Percentiles rank a stretch among this genome's conserved stretches.
Conservation (phyloP, 1,140 invertebrate genomes). For the Platorchestia sp. region DNA sequence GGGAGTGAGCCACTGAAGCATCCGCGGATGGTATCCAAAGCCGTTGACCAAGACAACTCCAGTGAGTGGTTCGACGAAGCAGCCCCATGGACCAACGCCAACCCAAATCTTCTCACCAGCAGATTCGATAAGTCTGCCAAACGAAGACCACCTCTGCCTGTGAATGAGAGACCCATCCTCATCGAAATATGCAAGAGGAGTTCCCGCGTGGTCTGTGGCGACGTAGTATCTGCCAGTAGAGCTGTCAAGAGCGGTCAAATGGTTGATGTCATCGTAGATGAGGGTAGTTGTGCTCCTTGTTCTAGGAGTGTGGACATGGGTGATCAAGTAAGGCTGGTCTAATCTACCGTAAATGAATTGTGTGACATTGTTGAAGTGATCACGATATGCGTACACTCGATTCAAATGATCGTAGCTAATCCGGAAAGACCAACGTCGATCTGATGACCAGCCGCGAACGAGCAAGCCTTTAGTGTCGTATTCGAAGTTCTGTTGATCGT, state of each 20-base stretch:
- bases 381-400: conserved; percentile 70
- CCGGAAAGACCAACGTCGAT: conserved; percentile 73
- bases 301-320: conserved; percentile 91
- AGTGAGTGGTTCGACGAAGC: conserved; percentile 82
- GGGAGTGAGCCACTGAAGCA: conserved; percentile 95
- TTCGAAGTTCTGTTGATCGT: conserved; percentile 76
- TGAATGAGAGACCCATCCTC: conserved; percentile 91
- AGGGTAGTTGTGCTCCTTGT: conserved; percentile 84
- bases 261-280: conserved; percentile 88
- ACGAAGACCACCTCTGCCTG: conserved; percentile 91
- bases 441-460: conserved; percentile 76
- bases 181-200: conserved; percentile 91
- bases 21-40: conserved; percentile 84
- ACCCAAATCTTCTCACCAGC: conserved; percentile 91
- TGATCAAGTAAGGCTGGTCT: conserved; percentile 82
- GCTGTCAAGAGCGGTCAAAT: conserved; percentile 79
- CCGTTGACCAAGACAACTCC: conserved; percentile 76
- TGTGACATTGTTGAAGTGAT: conserved; percentile 64
- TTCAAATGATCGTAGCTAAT: conserved; percentile 86
- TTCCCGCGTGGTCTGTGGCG: conserved; percentile 92
- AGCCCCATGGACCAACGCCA: conserved; percentile 87
- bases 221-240: conserved; percentile 89
- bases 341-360: conserved; percentile 96
- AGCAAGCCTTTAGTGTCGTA: conserved; percentile 91
- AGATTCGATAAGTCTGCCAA: conserved; percentile 88